Conservation (phyloP, 1,140 invertebrate genomes). For the Batillaria attramentaria region DNA sequence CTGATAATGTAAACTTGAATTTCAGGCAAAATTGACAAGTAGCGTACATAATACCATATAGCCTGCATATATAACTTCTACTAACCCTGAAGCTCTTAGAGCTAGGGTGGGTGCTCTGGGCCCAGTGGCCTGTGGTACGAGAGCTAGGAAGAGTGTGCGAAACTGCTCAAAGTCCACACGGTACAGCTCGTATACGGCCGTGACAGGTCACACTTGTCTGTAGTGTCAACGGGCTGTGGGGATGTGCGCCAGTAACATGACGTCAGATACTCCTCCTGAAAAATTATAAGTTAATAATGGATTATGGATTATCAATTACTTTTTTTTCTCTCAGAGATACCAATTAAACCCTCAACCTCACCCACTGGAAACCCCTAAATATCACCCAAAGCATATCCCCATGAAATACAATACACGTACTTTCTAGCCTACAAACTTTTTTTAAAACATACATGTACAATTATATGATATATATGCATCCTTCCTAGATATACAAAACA, state of each 20-base stretch:
- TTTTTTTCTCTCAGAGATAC: too few species aligned
- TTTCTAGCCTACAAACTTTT: too few species aligned
- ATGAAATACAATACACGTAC: too few species aligned
- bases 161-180: constrained; percentile 93
- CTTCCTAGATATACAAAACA: too few species aligned
- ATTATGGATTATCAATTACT: too few species aligned
- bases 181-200: constrained; percentile 87
- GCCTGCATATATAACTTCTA: not conserved
- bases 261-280: constrained; percentile 81
- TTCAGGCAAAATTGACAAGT: too few species aligned
- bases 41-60: too few species aligned
- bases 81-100: constrained; percentile 88
- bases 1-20: too few species aligned
- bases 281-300: too few species aligned
- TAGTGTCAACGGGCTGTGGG: constrained; percentile 63
- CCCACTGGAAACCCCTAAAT: too few species aligned
- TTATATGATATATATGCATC: not conserved
- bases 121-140: constrained; percentile 92
- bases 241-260: constrained; percentile 71
- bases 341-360: too few species aligned
- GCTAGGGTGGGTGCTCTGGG: constrained; percentile 83
- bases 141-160: constrained; percentile 84
- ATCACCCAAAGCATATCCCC: too few species aligned
- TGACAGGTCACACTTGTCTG: constrained; percentile 72
- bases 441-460: not conserved